Evolutionary conservation across 1,140 invertebrate genomes (phyloP), one percentile per base, ranked within the genome.

Genomic region (Lepidurus arcticus): DNA sequence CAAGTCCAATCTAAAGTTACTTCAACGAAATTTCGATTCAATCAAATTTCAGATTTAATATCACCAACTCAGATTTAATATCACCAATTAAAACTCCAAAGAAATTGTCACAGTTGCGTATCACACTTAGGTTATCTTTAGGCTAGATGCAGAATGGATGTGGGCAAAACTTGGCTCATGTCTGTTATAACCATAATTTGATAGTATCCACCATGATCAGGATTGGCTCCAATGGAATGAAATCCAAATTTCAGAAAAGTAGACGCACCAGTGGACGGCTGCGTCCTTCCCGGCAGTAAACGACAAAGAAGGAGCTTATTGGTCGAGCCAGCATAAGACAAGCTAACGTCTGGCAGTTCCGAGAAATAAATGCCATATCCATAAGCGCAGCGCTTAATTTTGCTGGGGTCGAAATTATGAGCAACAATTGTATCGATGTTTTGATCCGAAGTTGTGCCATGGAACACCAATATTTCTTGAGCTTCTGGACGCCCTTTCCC

Each of bases 361-460:
- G 78, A 78, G 34, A 78, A 78, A 45, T 78, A 78, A 1, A 44
- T 42, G 21, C 78, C 78, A 8, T 76, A 47, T 76, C 78, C 78
- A n/a, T 78, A 76, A 21, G 78, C 73, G 24, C 73, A 77, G 11
- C 16, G 26, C 8, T 3, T 43, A 47, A 47, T 76, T 13, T 78
- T 77, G 11, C 4, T 13, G 7, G 6, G 10, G 24, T 78, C 13
- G 4, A 78, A 78, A 21, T 74, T 74, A 44, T 78, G 42, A 9
- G 21, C 42, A 1, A 78, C 73, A 11, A 78, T 78, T 10, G 78
- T 78, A 26, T 78, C 78, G 11, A 78, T 78, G 10, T 78, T 78
- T 16, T 76, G 73, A 44, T 78, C 78, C 9, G 42, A 76, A 21
- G 1, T 11, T 5, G 76, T 78, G 21, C 78, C 78, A 44, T 78